Conservation (phyloP, 2,797 vertebrate species). For the Hippocampus kuda region DNA sequence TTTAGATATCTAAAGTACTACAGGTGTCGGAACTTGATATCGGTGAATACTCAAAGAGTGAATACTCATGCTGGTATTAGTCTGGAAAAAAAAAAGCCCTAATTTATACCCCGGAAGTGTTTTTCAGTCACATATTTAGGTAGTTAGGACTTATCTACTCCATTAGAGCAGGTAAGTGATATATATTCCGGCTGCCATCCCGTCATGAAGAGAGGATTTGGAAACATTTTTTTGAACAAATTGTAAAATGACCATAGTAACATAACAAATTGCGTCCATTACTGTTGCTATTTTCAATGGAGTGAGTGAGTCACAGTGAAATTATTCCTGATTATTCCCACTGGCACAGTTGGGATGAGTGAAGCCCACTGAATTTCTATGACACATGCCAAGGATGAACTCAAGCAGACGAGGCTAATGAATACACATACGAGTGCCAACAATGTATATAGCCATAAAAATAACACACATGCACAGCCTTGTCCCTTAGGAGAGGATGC, state of each 20-base stretch:
- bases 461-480: neutral
- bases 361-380: constrained; percentile 24
- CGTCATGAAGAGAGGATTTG: too few relatives aligned
- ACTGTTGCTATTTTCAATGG: constrained; percentile 25
- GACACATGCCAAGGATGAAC: constrained; percentile 34
- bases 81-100: too few relatives aligned
- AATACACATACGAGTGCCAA: constrained; percentile 29
- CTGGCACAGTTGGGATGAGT: constrained; percentile 12
- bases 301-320: constrained; percentile 36
- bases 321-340: constrained; percentile 34
- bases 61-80: too few relatives aligned
- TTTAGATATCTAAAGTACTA: too few relatives aligned
- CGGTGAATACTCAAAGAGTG: too few relatives aligned
- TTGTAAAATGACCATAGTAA: neutral
- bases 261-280: neutral
- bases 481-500: constrained; percentile 12
- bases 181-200: too few relatives aligned
- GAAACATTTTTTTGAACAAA: too few relatives aligned
- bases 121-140: too few relatives aligned
- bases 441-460: constrained; percentile 18
- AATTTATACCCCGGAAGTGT: too few relatives aligned
- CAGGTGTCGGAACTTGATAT: too few relatives aligned
- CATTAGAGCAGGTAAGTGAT: too few relatives aligned
- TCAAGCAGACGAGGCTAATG: constrained; percentile 32
- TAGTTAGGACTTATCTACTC: too few relatives aligned